Conservation (phyloP, 2,797 vertebrate genomes). For the Phoxinus dragarum region DNA sequence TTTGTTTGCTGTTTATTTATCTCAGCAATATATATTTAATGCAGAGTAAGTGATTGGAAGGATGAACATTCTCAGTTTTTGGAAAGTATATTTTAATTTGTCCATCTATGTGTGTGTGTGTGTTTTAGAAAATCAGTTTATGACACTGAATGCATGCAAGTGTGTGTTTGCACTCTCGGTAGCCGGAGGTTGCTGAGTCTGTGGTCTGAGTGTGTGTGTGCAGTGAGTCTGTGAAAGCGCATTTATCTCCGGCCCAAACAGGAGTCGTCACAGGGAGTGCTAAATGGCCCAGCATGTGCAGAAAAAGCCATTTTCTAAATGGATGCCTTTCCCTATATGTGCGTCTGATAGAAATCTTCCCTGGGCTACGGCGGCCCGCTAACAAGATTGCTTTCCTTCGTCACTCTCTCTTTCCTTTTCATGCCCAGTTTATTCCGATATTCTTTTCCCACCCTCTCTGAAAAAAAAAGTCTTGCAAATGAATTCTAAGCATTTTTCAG, state of each 20-base stretch:
- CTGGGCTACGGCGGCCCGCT: conserved; percentile 77
- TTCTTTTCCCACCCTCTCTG: conserved; percentile 19
- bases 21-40: not conserved
- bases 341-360: conserved; percentile 84
- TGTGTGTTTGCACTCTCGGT: conserved; percentile 26
- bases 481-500: conserved; percentile 58
- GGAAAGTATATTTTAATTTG: conserved; percentile 21
- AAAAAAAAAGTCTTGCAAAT: conserved; percentile 70
- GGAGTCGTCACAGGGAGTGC: conserved; percentile 82
- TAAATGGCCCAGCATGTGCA: conserved; percentile 85
- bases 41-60: not conserved
- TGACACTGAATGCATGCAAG: conserved; percentile 7
- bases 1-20: not conserved
- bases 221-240: conserved; percentile 58
- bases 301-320: conserved; percentile 87
- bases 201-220: conserved; percentile 50
- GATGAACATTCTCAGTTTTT: conserved; percentile 6
- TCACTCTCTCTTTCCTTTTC: conserved; percentile 58
- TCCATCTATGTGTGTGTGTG: conserved; percentile 17
- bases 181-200: conserved; percentile 25
- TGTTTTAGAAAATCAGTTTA: conserved; percentile 42
- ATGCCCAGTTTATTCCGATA: conserved; percentile 77
- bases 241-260: conserved; percentile 83
- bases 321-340: conserved; percentile 83
- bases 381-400: conserved; percentile 81